Percentiles rank a stretch among this genome's conserved stretches.
Conservation (phyloP, 2,888 invertebrate genomes). For the Rhopalosiphum nymphaeae region DNA sequence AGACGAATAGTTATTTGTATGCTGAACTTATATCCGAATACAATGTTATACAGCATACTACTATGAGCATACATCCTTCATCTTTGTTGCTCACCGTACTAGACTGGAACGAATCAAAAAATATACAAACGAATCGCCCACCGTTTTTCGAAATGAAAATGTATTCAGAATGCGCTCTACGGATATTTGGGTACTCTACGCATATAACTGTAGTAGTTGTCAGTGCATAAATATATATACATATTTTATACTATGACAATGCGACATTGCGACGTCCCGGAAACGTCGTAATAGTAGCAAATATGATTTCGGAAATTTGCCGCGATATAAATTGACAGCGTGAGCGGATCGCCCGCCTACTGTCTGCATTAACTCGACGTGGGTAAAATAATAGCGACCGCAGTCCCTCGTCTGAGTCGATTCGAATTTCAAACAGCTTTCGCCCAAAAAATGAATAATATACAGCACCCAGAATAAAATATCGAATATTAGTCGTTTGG, state of each 20-base stretch:
- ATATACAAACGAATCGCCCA: background rate
- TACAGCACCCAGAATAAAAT: background rate
- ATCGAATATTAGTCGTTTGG: background rate
- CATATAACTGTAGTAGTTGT: background rate
- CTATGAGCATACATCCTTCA: background rate
- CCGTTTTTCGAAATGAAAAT: background rate
- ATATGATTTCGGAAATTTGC: constrained; percentile 1
- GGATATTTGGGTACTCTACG: background rate
- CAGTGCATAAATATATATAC: background rate
- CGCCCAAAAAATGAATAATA: background rate
- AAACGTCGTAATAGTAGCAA: background rate
- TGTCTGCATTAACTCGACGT: background rate
- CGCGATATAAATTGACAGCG: background rate
- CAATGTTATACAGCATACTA: background rate
- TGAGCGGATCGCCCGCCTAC: background rate
- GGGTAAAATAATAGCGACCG: background rate
- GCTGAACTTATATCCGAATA: background rate
- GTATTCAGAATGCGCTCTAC: background rate
- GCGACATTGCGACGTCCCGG: background rate
- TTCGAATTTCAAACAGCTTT: background rate
- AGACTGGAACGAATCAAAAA: background rate
- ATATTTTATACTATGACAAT: background rate
- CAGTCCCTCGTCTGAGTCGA: background rate
- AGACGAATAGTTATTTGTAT: no score
- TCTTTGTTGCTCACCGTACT: background rate